Evolutionary conservation across 2,113 vertebrate species (phyloP).

Genomic region (Anolis sagrei): DNA sequence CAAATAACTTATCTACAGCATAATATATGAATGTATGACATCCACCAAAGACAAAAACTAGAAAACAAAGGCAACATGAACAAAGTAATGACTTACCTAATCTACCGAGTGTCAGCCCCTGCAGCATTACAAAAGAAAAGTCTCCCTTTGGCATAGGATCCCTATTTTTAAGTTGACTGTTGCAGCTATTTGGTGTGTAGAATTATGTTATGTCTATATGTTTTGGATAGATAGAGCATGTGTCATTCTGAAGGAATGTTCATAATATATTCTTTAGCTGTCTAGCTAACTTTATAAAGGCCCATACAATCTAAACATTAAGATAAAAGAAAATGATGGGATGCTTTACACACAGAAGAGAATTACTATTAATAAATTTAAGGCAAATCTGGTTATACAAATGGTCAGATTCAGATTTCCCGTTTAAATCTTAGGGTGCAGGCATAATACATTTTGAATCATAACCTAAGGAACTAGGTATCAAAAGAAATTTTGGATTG

Average conservation of each 20-base stretch:
- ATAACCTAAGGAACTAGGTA: too few species aligned
- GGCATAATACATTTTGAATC: too few species aligned
- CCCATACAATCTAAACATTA: neutral
- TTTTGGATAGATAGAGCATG: neutral
- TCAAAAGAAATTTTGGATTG: too few species aligned
- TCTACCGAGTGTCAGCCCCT: neutral
- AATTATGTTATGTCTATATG: neutral
- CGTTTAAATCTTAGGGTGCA: too few species aligned
- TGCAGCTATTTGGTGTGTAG: neutral
- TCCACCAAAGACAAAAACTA: neutral
- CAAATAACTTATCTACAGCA: conserved; percentile 11
- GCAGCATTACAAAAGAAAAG: neutral
- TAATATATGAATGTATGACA: neutral
- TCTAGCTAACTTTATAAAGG: neutral
- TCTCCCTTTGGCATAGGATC: neutral
- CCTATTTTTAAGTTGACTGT: neutral
- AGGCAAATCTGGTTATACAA: neutral
- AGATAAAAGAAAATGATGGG: neutral
- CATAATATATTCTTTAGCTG: neutral
- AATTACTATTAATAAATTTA: neutral
- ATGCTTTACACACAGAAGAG: neutral
- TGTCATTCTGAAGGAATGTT: neutral
- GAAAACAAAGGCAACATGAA: neutral
- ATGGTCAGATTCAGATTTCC: neutral
- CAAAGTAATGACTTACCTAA: neutral